phyloP scores from a whole-genome alignment of 2,113 vertebrate species.

The Lonchura striata region DNA sequence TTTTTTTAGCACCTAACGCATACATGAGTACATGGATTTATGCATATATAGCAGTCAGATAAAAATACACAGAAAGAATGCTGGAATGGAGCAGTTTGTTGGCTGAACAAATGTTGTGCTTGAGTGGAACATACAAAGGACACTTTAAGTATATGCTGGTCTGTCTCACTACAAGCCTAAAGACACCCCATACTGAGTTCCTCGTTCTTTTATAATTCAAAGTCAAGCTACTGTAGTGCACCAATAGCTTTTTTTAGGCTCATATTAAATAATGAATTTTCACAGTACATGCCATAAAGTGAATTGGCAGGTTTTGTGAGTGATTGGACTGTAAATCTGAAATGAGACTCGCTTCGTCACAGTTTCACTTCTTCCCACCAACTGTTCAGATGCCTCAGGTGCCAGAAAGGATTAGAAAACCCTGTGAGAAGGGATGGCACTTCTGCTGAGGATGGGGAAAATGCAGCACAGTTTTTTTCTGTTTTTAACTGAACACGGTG shows the following conservation, averaged over 20 bases:
- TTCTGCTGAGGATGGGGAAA: slow-evolving; percentile 68
- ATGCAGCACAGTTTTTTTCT: slow-evolving; percentile 47
- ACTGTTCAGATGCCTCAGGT: slow-evolving; percentile 64
- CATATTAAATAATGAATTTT: slow-evolving; percentile 52
- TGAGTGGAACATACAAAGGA: not conserved
- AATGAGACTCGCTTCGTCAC: slow-evolving; percentile 32
- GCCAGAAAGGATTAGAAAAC: slow-evolving; percentile 66
- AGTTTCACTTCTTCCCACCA: slow-evolving; percentile 55
- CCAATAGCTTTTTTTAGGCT: slow-evolving; percentile 11
- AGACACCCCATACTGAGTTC: not conserved
- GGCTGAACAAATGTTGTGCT: not conserved
- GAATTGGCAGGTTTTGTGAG: slow-evolving; percentile 39
- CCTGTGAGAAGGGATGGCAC: slow-evolving; percentile 67
- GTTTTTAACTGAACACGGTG: slow-evolving; percentile 45
- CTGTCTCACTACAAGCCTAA: not conserved
- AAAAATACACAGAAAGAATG: not conserved
- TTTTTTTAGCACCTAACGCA: not conserved
- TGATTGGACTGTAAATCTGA: slow-evolving; percentile 56
- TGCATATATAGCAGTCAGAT: not conserved
- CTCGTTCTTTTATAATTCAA: not conserved
- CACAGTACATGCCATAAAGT: slow-evolving; percentile 33
- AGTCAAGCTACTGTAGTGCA: not conserved
- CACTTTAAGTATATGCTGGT: not conserved
- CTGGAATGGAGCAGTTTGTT: not conserved
- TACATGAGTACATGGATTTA: not conserved